Evolutionary conservation across 2,888 invertebrate genomes (phyloP).

Genomic region (Lutraria lutraria): DNA sequence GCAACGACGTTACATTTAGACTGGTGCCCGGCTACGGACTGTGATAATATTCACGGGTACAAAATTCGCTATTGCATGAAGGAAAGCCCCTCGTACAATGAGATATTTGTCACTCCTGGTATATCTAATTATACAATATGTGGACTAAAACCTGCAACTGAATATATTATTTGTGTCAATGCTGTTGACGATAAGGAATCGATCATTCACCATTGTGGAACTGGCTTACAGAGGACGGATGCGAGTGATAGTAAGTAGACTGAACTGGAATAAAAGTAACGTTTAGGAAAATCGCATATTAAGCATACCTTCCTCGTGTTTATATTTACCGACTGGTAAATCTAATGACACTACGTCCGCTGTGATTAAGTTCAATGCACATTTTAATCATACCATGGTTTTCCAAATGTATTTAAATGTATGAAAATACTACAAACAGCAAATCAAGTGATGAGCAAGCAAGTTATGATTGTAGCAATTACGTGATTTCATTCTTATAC

Average conservation of each 20-base stretch:
- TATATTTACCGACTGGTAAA: too few relatives aligned
- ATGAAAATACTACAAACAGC: too few relatives aligned
- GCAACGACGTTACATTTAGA: constrained; percentile 57
- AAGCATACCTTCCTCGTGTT: too few relatives aligned
- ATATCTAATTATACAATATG: constrained; percentile 61
- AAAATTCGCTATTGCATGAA: constrained; percentile 61
- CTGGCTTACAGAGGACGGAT: constrained; percentile 52
- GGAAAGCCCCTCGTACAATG: constrained; percentile 58
- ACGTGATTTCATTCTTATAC: too few relatives aligned
- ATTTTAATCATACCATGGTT: too few relatives aligned
- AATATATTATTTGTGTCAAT: constrained; percentile 57
- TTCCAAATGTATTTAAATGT: too few relatives aligned
- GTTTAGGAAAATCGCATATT: too few relatives aligned
- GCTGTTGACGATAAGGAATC: constrained; percentile 55
- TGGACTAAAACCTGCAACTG: constrained; percentile 57
- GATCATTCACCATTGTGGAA: constrained; percentile 54
- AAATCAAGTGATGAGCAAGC: too few relatives aligned
- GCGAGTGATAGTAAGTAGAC: constrained; percentile 46
- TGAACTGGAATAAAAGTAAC: too few relatives aligned
- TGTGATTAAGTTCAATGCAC: too few relatives aligned
- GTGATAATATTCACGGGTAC: constrained; percentile 52
- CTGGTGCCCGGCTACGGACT: constrained; percentile 53
- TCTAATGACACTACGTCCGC: too few relatives aligned
- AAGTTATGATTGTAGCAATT: too few relatives aligned
- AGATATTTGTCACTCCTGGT: constrained; percentile 59